Percentiles rank a stretch among this genome's conserved stretches.
Conservation (phyloP, 2,797 vertebrate species). For the Sitta carolinensis region DNA sequence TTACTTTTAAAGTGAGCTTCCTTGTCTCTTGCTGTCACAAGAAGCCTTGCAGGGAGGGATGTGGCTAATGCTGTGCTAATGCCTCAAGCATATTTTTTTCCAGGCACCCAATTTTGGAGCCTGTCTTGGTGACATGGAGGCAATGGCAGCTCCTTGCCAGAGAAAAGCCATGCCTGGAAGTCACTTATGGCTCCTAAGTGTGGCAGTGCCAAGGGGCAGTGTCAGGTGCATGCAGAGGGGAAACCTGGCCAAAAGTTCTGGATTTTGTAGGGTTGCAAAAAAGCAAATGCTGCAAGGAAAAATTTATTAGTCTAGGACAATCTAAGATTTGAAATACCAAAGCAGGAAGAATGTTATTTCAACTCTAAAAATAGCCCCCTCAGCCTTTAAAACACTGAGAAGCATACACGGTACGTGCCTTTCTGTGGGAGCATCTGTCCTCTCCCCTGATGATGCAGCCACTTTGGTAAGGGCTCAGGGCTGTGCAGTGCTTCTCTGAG, state of each 20-base stretch:
- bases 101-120: background rate
- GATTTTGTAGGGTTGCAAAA: background rate
- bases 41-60: background rate
- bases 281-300: background rate
- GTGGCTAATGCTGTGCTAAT: background rate
- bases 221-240: fast-evolving
- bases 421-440: background rate
- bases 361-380: background rate
- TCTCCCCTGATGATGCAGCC: background rate
- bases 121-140: background rate
- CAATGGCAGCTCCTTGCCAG: background rate
- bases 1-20: background rate
- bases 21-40: background rate
- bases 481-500: background rate
- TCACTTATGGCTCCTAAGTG: background rate
- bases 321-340: background rate
- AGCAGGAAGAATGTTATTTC: background rate
- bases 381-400: background rate
- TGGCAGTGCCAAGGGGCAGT: background rate
- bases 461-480: background rate
- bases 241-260: background rate
- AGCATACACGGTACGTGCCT: background rate
- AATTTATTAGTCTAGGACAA: background rate
- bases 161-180: background rate
- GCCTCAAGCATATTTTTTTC: background rate